phyloP scores from a whole-genome alignment of 2,113 vertebrate genomes.

The Lampris incognitus region DNA sequence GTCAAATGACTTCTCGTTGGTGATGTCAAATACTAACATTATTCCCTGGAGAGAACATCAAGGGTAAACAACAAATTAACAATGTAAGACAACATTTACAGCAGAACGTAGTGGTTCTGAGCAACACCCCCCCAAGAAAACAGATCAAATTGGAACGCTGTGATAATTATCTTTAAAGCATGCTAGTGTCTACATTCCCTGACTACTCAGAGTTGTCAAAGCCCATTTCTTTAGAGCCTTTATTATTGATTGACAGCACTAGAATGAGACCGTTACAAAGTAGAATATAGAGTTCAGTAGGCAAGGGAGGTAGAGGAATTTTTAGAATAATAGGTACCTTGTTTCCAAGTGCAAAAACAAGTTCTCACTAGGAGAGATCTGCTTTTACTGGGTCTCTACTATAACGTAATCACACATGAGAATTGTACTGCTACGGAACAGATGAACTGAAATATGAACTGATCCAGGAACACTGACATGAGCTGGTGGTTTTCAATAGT shows the following conservation, averaged over 20 bases:
- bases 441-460: too few species aligned
- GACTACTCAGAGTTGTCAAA: too few species aligned
- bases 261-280: background rate
- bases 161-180: background rate
- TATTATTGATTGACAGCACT: background rate
- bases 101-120: background rate
- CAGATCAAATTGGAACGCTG: background rate
- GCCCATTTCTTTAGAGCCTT: background rate
- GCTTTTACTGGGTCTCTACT: too few species aligned
- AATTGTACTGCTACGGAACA: too few species aligned
- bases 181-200: background rate
- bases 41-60: constrained; percentile 84
- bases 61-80: background rate
- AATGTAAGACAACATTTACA: background rate
- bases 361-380: too few species aligned
- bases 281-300: too few species aligned
- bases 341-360: too few species aligned
- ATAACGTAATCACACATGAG: too few species aligned
- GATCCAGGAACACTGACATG: too few species aligned
- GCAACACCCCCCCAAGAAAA: background rate
- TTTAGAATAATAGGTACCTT: too few species aligned
- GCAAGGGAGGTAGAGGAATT: too few species aligned
- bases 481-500: too few species aligned
- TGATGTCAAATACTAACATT: constrained; percentile 97
- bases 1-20: constrained; percentile 97